These are phyloP conservation scores for Parnassius smintheus DNA, from an alignment of 2,888 invertebrate species.

Conservation along the genomic window DNA sequence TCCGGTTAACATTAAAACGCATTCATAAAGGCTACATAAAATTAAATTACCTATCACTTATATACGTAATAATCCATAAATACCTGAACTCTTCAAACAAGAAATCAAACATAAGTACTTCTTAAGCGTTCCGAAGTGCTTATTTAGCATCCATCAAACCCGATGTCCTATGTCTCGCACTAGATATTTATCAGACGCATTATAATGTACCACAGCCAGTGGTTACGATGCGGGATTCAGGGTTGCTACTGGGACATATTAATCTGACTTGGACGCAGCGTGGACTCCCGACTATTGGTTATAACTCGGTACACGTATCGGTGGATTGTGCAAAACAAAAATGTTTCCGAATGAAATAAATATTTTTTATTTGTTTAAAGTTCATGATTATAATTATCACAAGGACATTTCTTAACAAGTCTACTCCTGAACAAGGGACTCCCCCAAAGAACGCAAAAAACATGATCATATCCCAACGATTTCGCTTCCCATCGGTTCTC, in stretches of 20 bases:
- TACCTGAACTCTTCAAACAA: slow-evolving; percentile 11
- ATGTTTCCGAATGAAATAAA: no score
- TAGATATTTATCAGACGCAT: slow-evolving; percentile 32
- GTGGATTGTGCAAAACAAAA: background rate
- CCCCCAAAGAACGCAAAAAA: no score
- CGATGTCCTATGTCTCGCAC: slow-evolving; percentile 28
- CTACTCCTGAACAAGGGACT: no score
- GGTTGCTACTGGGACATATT: slow-evolving; percentile 33
- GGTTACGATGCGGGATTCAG: slow-evolving; percentile 32
- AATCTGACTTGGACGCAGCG: slow-evolving; percentile 28
- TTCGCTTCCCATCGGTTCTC: no score
- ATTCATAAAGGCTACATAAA: background rate
- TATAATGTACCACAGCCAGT: slow-evolving; percentile 35
- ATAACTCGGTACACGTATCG: slow-evolving; percentile 13
- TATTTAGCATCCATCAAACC: slow-evolving; percentile 26
- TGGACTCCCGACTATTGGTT: background rate
- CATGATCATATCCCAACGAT: no score
- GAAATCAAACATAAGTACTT: slow-evolving; percentile 9
- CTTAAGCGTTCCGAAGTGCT: slow-evolving; percentile 23
- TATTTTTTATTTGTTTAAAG: no score
- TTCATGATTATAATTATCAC: no score
- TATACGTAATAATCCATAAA: slow-evolving; percentile 4
- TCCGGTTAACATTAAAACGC: no score
- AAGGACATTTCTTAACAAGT: no score
- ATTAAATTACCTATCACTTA: slow-evolving; percentile 10